Evolutionary conservation across 2,797 vertebrate species (phyloP).

Genomic region (Eremophila alpestris): DNA sequence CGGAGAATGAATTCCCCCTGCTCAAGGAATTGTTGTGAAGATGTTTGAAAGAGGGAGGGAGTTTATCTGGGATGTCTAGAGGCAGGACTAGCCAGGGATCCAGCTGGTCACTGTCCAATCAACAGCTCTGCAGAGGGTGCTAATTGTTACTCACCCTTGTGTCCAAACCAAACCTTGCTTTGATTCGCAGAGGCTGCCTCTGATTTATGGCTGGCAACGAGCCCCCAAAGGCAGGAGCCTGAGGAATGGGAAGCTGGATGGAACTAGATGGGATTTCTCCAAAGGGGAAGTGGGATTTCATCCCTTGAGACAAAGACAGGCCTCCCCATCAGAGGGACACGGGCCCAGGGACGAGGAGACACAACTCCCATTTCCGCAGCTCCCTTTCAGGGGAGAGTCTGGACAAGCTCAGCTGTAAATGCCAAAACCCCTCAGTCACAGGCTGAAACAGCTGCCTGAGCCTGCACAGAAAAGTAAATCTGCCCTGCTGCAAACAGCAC

Average conservation of each 20-base stretch:
- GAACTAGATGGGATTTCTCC: not conserved
- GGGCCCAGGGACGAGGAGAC: not conserved
- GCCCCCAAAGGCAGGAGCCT: not conserved
- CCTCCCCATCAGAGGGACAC: not conserved
- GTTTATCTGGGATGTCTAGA: not conserved
- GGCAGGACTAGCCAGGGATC: not conserved
- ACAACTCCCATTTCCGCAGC: not conserved
- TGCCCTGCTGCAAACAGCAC: not conserved
- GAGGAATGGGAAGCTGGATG: not conserved
- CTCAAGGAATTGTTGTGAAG: not conserved
- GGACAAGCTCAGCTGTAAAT: constrained; percentile 23
- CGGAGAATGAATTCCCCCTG: not conserved
- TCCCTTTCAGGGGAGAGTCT: not conserved
- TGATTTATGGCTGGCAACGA: not conserved
- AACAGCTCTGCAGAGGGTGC: not conserved
- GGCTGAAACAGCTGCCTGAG: constrained; percentile 17
- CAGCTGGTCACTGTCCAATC: not conserved
- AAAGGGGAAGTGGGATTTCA: not conserved
- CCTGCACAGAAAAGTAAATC: not conserved
- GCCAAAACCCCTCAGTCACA: not conserved
- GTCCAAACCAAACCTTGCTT: not conserved
- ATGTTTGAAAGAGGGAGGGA: not conserved
- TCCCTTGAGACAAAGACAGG: not conserved
- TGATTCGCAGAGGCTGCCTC: not conserved
- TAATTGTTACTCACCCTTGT: not conserved